Percentiles rank a stretch among this genome's conserved stretches.
Evolutionary conservation across 2,888 invertebrate genomes (phyloP).

Genomic region (Aphodius granarius): DNA sequence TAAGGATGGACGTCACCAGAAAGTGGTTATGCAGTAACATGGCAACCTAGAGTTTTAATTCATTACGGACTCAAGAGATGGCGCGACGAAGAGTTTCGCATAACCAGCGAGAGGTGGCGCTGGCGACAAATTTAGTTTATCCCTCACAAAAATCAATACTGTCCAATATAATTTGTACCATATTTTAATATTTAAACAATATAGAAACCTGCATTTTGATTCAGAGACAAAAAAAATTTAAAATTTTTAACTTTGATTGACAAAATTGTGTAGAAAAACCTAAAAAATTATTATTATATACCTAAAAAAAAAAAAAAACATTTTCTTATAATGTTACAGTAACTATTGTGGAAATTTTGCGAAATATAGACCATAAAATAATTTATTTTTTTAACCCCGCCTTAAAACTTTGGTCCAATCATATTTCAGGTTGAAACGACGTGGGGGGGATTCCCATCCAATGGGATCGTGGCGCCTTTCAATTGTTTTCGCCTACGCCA

Average conservation of each 20-base stretch:
- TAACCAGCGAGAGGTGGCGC: not conserved
- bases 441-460: not conserved
- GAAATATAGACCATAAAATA: too few species aligned
- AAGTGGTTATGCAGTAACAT: not conserved
- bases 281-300: too few species aligned
- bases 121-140: not conserved
- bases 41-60: not conserved
- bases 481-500: not conserved
- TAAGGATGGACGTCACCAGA: not conserved
- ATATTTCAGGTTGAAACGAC: not conserved
- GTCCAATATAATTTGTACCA: not conserved
- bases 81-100: not conserved
- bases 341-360: too few species aligned
- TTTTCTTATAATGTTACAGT: too few species aligned
- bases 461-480: not conserved
- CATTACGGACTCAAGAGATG: not conserved
- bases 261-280: too few species aligned
- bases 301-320: too few species aligned
- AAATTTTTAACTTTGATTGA: too few species aligned
- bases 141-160: not conserved
- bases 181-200: too few species aligned
- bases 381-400: not conserved
- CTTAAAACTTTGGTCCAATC: not conserved
- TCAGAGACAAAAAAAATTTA: too few species aligned
- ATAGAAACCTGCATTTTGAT: too few species aligned